Evolutionary conservation across 92 coral and sea anemone genomes (phyloP).

Genomic region (Scolanthus callimorphus): DNA sequence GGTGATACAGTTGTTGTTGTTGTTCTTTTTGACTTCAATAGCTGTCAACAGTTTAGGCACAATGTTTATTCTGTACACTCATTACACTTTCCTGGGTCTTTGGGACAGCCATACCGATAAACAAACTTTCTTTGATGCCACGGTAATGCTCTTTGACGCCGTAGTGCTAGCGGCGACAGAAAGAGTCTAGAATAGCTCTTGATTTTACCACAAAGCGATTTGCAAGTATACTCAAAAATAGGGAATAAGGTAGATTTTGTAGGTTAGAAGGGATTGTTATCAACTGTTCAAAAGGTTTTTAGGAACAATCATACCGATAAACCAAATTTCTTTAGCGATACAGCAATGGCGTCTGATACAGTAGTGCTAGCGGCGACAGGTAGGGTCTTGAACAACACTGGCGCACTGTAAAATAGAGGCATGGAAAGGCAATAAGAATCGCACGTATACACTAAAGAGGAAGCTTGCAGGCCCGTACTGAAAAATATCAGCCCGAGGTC

Average conservation of each 20-base stretch:
- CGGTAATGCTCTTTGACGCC: constrained; percentile 43
- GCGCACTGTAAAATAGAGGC: constrained; percentile 14
- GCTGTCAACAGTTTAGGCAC: too few relatives aligned
- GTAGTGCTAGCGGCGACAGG: constrained; percentile 74
- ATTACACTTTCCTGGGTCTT: too few relatives aligned
- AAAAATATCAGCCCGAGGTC: too few relatives aligned
- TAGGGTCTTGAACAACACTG: constrained; percentile 57
- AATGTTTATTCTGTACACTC: too few relatives aligned
- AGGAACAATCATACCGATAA: constrained; percentile 51
- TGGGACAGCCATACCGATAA: constrained; percentile 50
- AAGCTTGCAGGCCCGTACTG: too few relatives aligned
- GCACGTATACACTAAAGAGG: not conserved
- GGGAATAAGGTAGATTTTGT: too few relatives aligned
- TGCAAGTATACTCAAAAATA: not conserved
- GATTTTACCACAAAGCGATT: too few relatives aligned
- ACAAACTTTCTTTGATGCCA: constrained; percentile 68
- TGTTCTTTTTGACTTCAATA: too few relatives aligned
- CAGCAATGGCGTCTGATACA: constrained; percentile 45
- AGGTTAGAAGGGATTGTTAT: too few relatives aligned
- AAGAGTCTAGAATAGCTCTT: constrained; percentile 52
- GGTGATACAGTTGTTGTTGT: too few relatives aligned
- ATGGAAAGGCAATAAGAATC: too few relatives aligned
- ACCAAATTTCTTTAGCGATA: constrained; percentile 70
- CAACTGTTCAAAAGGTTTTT: too few relatives aligned
- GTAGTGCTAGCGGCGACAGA: constrained; percentile 73